These are phyloP conservation scores for Otolemur crassicaudatus DNA, from an alignment of 2,797 vertebrate genomes.

Conservation along the genomic window DNA sequence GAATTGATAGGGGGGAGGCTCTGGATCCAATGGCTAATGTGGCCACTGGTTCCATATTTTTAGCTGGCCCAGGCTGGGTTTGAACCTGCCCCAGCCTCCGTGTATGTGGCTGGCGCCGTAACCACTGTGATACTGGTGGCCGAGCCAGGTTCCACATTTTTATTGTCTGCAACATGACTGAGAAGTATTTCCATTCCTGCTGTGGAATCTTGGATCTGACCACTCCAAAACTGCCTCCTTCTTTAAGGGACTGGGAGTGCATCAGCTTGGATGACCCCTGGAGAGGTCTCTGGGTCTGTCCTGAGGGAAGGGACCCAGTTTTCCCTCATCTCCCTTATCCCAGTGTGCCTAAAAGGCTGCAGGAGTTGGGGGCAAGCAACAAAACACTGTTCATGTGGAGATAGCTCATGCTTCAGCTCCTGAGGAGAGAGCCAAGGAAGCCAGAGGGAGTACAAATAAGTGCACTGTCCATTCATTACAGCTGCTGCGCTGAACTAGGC, in stretches of 20 bases:
- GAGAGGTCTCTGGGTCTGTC: background rate
- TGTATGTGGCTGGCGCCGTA: too few relatives aligned
- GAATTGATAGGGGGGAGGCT: background rate
- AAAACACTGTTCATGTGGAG: background rate
- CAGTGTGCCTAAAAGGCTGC: background rate
- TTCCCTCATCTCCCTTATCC: background rate
- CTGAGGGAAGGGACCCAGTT: background rate
- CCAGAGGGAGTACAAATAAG: background rate
- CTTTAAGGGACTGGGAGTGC: background rate
- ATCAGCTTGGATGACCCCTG: too few relatives aligned
- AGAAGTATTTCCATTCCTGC: background rate
- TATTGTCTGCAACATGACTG: background rate
- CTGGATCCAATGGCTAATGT: background rate
- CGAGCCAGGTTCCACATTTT: too few relatives aligned
- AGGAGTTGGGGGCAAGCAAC: background rate
- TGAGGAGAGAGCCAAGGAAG: background rate
- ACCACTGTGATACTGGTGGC: too few relatives aligned
- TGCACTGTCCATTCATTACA: background rate
- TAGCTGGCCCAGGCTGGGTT: too few relatives aligned
- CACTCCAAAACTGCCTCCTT: too few relatives aligned
- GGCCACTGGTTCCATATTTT: background rate
- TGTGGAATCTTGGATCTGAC: background rate
- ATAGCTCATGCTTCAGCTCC: background rate
- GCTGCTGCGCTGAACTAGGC: background rate
- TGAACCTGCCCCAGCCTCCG: too few relatives aligned